phyloP scores from a whole-genome alignment of 23 tunicate species.

The Halocynthia aurantium region DNA sequence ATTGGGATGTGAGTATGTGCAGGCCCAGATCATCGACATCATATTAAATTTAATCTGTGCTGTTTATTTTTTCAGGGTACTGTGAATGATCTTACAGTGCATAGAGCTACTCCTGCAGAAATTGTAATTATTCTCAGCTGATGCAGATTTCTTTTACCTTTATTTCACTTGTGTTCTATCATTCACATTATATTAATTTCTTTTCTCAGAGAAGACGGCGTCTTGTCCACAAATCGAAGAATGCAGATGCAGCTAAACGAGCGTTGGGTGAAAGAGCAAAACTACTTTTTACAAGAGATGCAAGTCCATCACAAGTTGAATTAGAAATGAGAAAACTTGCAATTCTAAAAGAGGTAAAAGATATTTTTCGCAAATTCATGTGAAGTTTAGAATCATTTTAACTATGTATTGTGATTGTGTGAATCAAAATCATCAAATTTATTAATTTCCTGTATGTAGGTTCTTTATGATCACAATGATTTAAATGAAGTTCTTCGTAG shows the following conservation, averaged over 20 bases:
- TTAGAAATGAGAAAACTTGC: slow-evolving; percentile 90
- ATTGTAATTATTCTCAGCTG: slow-evolving; percentile 29
- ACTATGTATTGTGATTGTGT: too few relatives aligned
- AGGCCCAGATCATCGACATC: background rate
- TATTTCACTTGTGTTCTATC: background rate
- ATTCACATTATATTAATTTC: background rate
- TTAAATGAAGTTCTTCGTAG: slow-evolving; percentile 75
- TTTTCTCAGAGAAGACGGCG: slow-evolving; percentile 41
- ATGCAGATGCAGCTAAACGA: slow-evolving; percentile 73
- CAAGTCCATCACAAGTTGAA: slow-evolving; percentile 79
- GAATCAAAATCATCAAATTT: too few relatives aligned
- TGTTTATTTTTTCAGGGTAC: slow-evolving; percentile 37
- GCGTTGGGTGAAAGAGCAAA: slow-evolving; percentile 60
- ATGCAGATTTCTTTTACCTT: background rate
- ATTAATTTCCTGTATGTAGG: slow-evolving; percentile 14
- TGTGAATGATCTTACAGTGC: slow-evolving; percentile 67
- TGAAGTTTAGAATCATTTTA: too few relatives aligned
- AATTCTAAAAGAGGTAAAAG: slow-evolving; percentile 52
- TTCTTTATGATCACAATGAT: slow-evolving; percentile 90
- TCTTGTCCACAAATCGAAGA: slow-evolving; percentile 70
- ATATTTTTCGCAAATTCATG: background rate
- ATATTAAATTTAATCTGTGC: background rate
- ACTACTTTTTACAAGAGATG: slow-evolving; percentile 54
- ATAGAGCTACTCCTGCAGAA: slow-evolving; percentile 83
- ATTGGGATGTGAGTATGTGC: slow-evolving; percentile 77